These are phyloP conservation scores for Celastrina argiolus DNA, from an alignment of 2,888 invertebrate species.

Conservation along the genomic window DNA sequence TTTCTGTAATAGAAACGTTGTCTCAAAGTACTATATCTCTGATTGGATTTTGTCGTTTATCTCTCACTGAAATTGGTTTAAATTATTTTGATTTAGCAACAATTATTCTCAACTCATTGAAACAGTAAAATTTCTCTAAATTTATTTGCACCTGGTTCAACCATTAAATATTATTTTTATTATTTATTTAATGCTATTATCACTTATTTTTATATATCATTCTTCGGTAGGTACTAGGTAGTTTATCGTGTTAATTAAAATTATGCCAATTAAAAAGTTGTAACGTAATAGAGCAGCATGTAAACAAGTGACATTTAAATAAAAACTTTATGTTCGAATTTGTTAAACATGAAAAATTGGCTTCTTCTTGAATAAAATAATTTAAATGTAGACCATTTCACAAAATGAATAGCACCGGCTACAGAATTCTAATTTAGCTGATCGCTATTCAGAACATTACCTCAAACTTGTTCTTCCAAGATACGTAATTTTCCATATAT, in stretches of 20 bases:
- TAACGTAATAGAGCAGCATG: not conserved
- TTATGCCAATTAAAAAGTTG: not conserved
- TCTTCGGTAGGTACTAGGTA: too few species aligned
- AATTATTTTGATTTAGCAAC: not conserved
- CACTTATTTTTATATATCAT: too few species aligned
- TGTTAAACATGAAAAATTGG: not conserved
- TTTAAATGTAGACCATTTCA: not conserved
- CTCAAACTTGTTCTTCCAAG: not conserved
- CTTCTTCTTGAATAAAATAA: not conserved
- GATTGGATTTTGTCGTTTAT: not conserved
- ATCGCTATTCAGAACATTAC: conserved; percentile 5
- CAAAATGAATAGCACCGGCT: not conserved
- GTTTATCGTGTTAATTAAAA: not conserved
- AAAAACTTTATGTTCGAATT: not conserved
- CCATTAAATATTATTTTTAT: too few species aligned
- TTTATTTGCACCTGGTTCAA: not conserved
- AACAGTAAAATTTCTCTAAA: not conserved
- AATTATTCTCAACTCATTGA: not conserved
- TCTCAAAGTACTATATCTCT: not conserved
- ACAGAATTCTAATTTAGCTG: not conserved
- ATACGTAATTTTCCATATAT: not conserved
- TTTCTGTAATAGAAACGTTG: not conserved
- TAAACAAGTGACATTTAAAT: conserved; percentile 9
- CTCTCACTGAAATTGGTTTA: not conserved
- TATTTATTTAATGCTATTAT: too few species aligned